Percentiles rank a stretch among this genome's conserved stretches.
Evolutionary conservation across 2,888 invertebrate genomes (phyloP).

Genomic region (Priocnemis perturbator): DNA sequence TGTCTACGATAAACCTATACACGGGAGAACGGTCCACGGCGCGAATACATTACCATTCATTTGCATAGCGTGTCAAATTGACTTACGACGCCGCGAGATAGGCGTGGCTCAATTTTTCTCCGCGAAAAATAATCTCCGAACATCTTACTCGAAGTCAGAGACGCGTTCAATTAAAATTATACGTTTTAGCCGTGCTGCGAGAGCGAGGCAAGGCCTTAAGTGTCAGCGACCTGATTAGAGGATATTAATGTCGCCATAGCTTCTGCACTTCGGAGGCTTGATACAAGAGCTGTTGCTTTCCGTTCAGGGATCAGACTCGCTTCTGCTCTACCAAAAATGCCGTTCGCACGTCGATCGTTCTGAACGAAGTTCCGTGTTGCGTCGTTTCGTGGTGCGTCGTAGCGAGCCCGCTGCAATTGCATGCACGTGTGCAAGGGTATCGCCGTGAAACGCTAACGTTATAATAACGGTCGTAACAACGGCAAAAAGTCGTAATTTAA

Average conservation of each 20-base stretch:
- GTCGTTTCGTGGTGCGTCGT: neutral
- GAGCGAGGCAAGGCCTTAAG: too few relatives aligned
- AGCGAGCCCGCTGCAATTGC: slow-evolving; percentile 11
- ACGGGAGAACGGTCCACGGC: neutral
- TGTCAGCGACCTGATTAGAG: too few relatives aligned
- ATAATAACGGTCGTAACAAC: slow-evolving; percentile 63
- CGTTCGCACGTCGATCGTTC: neutral
- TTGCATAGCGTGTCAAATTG: slow-evolving; percentile 62
- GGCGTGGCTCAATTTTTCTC: slow-evolving; percentile 20
- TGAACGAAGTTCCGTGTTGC: slow-evolving; percentile 2
- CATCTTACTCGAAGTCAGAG: too few relatives aligned
- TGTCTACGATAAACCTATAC: neutral
- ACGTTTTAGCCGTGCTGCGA: neutral
- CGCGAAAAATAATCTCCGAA: too few relatives aligned
- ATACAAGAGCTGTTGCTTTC: too few relatives aligned
- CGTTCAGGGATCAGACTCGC: too few relatives aligned
- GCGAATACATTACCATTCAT: slow-evolving; percentile 66
- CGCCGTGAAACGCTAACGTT: slow-evolving; percentile 59
- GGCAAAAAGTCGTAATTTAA: slow-evolving; percentile 64
- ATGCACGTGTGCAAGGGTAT: slow-evolving; percentile 48
- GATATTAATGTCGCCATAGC: too few relatives aligned
- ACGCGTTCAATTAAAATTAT: too few relatives aligned
- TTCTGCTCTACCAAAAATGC: too few relatives aligned
- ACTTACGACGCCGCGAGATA: slow-evolving; percentile 57
- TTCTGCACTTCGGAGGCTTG: too few relatives aligned